Evolutionary conservation across 2,113 vertebrate species (phyloP).

Genomic region (Bujurquina vittata): DNA sequence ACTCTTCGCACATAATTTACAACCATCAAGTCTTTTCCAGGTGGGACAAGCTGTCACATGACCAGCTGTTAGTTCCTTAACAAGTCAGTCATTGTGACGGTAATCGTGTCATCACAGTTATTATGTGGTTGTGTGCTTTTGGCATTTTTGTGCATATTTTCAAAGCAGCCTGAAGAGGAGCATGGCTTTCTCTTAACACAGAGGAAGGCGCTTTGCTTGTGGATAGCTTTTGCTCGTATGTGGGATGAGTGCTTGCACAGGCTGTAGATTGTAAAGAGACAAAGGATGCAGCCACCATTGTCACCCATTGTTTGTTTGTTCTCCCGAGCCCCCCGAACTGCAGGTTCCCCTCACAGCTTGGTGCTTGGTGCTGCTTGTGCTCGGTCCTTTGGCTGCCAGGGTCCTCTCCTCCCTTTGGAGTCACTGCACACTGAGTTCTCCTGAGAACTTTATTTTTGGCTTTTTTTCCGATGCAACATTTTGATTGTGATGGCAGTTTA

Average conservation of each 20-base stretch:
- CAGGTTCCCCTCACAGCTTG: too few relatives aligned
- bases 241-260: background rate
- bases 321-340: background rate
- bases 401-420: background rate
- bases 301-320: background rate
- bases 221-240: background rate
- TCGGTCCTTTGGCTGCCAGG: too few relatives aligned
- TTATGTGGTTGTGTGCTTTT: background rate
- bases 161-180: too few relatives aligned
- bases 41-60: too few relatives aligned
- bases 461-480: background rate
- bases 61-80: background rate
- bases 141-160: background rate
- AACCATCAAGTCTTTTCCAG: background rate
- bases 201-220: too few relatives aligned
- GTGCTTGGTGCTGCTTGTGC: too few relatives aligned
- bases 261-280: background rate
- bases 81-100: background rate
- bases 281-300: background rate
- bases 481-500: background rate
- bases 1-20: background rate
- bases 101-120: background rate
- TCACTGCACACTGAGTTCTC: background rate
- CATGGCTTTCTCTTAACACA: too few relatives aligned
- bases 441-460: fast-evolving